phyloP scores from a whole-genome alignment of 1,140 invertebrate species.

The Drosophila arizonae region DNA sequence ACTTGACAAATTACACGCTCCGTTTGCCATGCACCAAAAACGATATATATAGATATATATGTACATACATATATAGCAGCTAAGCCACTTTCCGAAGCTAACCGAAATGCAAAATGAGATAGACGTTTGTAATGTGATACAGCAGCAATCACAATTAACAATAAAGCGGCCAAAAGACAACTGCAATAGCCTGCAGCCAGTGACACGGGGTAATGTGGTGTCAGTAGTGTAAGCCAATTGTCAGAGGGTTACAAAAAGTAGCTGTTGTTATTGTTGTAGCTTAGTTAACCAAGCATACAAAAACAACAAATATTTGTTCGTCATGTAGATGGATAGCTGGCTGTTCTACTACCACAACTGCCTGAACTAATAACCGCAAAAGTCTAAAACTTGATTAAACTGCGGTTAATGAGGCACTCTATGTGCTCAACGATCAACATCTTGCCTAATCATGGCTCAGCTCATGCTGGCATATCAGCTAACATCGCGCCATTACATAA shows the following conservation, averaged over 20 bases:
- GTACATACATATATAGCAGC: not conserved
- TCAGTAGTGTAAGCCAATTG: not conserved
- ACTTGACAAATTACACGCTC: constrained; percentile 77
- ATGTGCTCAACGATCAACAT: not conserved
- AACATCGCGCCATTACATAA: not conserved
- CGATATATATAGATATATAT: not conserved
- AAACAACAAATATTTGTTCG: constrained; percentile 9
- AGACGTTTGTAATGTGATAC: constrained; percentile 55
- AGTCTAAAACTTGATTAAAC: constrained; percentile 72
- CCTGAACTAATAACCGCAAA: constrained; percentile 74
- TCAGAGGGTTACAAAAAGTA: constrained; percentile 9
- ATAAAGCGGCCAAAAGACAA: constrained; percentile 6
- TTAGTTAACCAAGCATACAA: constrained; percentile 61
- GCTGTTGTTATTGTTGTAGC: constrained; percentile 6
- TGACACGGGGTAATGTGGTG: not conserved
- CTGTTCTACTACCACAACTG: constrained; percentile 35
- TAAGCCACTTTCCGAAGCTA: not conserved
- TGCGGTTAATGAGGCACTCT: constrained; percentile 75
- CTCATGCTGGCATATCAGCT: constrained; percentile 30
- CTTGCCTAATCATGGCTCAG: not conserved
- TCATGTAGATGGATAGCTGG: constrained; percentile 31
- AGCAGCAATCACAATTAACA: constrained; percentile 7
- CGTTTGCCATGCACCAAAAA: constrained; percentile 33
- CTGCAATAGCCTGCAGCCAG: constrained; percentile 36
- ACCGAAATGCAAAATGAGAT: constrained; percentile 48